phyloP scores from a whole-genome alignment of 2,113 vertebrate genomes.

The Vulpes lagopus region DNA sequence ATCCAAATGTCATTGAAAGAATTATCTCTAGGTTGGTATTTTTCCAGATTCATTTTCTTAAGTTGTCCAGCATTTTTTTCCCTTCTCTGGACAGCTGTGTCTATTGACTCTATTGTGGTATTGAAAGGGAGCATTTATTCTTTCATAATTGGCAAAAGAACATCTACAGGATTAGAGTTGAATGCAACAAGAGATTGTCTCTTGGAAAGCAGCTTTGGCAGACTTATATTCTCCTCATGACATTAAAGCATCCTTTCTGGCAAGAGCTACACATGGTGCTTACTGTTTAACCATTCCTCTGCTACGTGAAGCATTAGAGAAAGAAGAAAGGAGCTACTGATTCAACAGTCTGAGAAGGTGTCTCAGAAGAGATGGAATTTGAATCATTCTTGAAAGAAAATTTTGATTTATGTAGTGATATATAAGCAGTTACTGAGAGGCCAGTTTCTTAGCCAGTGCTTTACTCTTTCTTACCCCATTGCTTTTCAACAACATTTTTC shows the following conservation, averaged over 20 bases:
- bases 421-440: background rate
- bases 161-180: slow-evolving; percentile 28
- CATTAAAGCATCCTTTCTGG: background rate
- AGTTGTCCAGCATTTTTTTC: background rate
- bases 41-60: slow-evolving; percentile 12
- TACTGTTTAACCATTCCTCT: background rate
- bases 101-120: background rate
- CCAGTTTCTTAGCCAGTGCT: background rate
- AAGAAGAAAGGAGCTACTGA: background rate
- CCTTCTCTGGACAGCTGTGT: background rate
- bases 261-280: background rate
- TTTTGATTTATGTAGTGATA: background rate
- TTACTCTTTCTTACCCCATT: background rate
- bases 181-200: background rate
- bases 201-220: background rate
- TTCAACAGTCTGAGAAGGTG: background rate
- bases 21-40: background rate
- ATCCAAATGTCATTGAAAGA: slow-evolving; percentile 22
- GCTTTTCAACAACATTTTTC: background rate
- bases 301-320: background rate
- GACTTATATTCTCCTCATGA: background rate
- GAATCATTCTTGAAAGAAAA: slow-evolving; percentile 32
- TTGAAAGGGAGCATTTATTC: background rate
- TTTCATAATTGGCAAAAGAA: slow-evolving; percentile 46
- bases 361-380: background rate